These are phyloP conservation scores for Ptychochromis oligacanthus DNA, from an alignment of 2,113 vertebrate genomes.

Conservation along the genomic window DNA sequence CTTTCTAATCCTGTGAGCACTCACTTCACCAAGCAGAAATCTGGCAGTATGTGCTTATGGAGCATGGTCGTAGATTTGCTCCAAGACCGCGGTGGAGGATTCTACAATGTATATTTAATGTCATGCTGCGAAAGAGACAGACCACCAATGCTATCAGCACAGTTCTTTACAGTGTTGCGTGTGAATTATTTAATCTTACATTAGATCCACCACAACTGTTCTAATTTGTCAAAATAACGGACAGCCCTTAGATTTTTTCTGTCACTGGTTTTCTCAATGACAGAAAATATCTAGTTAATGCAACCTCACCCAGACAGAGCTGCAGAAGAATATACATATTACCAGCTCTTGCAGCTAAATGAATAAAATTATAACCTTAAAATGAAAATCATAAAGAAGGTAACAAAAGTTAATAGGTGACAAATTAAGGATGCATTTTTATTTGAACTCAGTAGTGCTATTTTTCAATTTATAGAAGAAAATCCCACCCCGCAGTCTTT, in stretches of 20 bases:
- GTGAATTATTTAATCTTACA: neutral
- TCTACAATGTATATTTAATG: neutral
- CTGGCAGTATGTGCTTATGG: neutral
- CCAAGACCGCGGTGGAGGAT: neutral
- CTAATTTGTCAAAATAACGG: neutral
- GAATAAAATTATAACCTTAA: neutral
- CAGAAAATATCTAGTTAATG: neutral
- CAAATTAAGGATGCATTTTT: neutral
- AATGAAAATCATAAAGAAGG: neutral
- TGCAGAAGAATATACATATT: neutral
- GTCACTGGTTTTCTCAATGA: neutral
- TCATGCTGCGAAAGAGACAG: neutral
- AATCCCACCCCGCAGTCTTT: constrained; percentile 15
- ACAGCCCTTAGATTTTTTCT: neutral
- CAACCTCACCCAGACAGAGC: neutral
- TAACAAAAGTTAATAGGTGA: neutral
- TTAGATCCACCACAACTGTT: fast-evolving
- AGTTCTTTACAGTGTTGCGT: neutral
- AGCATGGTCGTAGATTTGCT: neutral
- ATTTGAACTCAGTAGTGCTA: neutral
- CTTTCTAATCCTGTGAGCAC: neutral
- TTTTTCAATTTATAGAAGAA: constrained; percentile 16
- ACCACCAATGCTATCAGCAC: neutral
- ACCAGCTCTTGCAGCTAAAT: neutral
- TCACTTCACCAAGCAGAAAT: neutral